Percentiles rank a stretch among this genome's conserved stretches.
Conservation (phyloP, 2,888 invertebrate genomes). For the Lottia scabra region DNA sequence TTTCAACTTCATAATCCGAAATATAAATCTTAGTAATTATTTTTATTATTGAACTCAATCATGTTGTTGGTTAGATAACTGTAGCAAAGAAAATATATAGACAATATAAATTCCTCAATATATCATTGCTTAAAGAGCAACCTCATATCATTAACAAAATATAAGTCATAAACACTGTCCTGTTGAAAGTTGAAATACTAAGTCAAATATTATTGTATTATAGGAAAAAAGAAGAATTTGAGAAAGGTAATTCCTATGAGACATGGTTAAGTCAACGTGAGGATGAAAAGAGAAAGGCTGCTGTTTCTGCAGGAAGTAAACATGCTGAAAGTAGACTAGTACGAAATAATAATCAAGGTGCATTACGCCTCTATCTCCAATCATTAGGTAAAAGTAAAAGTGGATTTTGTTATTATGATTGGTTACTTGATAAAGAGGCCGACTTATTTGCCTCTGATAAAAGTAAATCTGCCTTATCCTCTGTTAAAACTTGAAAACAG, state of each 20-base stretch:
- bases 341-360: conserved; percentile 42
- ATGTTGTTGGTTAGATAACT: no score
- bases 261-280: conserved; percentile 61
- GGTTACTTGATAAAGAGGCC: conserved; percentile 57
- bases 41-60: no score
- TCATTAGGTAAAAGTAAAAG: conserved; percentile 48
- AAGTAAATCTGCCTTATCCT: not conserved
- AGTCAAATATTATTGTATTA: conserved; percentile 9
- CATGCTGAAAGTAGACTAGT: conserved; percentile 6
- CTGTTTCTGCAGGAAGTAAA: conserved; percentile 18
- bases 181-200: conserved; percentile 1
- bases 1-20: no score
- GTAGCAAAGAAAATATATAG: no score
- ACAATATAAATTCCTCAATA: no score
- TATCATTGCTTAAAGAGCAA: no score
- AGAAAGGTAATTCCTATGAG: conserved; percentile 61
- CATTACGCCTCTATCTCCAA: conserved; percentile 47
- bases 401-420: conserved; percentile 53
- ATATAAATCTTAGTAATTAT: no score
- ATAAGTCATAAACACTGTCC: no score
- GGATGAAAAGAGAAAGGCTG: conserved; percentile 39
- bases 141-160: no score
- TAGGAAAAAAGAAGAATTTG: conserved; percentile 55
- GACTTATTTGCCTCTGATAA: conserved; percentile 16
- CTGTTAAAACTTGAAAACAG: no score